Percentiles rank a stretch among this genome's conserved stretches.
These are phyloP conservation scores for Eurypyga helias DNA, from an alignment of 2,113 vertebrate genomes.

Conservation along the genomic window DNA sequence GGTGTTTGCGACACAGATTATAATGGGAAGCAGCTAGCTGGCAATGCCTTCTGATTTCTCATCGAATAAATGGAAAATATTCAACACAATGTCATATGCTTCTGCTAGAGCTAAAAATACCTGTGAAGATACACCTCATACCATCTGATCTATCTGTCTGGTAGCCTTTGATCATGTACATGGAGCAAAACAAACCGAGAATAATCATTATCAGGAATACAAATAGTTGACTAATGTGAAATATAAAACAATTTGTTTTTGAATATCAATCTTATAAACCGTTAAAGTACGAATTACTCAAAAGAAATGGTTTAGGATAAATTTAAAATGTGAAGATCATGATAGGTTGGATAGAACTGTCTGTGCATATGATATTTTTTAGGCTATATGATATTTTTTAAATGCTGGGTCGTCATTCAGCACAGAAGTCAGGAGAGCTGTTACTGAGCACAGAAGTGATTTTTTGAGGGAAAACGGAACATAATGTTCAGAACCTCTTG, in stretches of 20 bases:
- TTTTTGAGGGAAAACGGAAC: neutral
- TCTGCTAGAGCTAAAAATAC: conserved; percentile 7
- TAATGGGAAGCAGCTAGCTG: neutral
- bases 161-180: neutral
- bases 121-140: neutral
- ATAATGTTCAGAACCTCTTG: neutral
- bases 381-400: neutral
- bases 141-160: neutral
- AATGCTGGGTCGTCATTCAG: neutral
- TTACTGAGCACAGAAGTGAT: neutral
- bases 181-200: neutral
- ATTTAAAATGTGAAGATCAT: neutral
- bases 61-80: conserved; percentile 21
- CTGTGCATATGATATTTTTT: neutral
- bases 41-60: neutral
- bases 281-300: neutral
- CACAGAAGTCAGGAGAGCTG: neutral
- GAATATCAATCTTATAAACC: neutral
- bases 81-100: neutral
- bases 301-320: neutral
- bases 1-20: neutral
- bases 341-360: neutral
- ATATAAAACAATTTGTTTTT: neutral
- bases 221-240: neutral
- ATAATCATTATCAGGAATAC: neutral